Evolutionary conservation across 2,888 invertebrate genomes (phyloP).

Genomic region (Parapristionchus giblindavisi): DNA sequence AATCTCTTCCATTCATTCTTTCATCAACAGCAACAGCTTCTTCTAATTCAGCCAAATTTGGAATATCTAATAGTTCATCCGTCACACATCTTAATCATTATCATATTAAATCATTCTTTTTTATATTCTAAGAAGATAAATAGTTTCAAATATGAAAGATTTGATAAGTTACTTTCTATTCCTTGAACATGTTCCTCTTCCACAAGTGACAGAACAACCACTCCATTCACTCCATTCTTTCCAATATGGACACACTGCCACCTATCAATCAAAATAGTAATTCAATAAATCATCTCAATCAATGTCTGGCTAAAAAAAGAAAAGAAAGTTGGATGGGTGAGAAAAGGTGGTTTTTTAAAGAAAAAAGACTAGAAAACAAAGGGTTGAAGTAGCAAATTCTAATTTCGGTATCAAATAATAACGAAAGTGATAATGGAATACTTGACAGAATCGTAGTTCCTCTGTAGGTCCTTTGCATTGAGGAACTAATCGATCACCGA

Average conservation of each 20-base stretch:
- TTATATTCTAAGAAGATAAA: too few relatives aligned
- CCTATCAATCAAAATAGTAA: conserved; percentile 4
- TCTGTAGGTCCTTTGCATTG: conserved; percentile 31
- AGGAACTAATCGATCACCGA: background rate
- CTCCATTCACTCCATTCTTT: conserved; percentile 57
- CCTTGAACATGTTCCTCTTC: conserved; percentile 53
- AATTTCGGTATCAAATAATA: too few relatives aligned
- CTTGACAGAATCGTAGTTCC: conserved; percentile 39
- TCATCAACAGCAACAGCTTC: conserved; percentile 34
- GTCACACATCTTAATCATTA: conserved; percentile 52
- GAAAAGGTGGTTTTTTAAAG: too few relatives aligned
- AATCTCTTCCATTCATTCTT: background rate
- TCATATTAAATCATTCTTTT: too few relatives aligned
- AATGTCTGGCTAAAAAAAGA: too few relatives aligned
- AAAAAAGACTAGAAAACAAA: too few relatives aligned
- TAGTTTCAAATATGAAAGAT: too few relatives aligned
- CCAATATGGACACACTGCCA: conserved; percentile 57
- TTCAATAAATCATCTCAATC: background rate
- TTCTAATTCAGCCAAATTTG: conserved; percentile 53
- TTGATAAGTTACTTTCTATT: conserved; percentile 42
- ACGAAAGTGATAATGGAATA: conserved; percentile 43
- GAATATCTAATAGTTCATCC: conserved; percentile 56
- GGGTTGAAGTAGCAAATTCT: too few relatives aligned
- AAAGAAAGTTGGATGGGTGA: too few relatives aligned
- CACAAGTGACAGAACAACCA: conserved; percentile 55